phyloP scores from a whole-genome alignment of 1,140 invertebrate species.

The Solen grandis region DNA sequence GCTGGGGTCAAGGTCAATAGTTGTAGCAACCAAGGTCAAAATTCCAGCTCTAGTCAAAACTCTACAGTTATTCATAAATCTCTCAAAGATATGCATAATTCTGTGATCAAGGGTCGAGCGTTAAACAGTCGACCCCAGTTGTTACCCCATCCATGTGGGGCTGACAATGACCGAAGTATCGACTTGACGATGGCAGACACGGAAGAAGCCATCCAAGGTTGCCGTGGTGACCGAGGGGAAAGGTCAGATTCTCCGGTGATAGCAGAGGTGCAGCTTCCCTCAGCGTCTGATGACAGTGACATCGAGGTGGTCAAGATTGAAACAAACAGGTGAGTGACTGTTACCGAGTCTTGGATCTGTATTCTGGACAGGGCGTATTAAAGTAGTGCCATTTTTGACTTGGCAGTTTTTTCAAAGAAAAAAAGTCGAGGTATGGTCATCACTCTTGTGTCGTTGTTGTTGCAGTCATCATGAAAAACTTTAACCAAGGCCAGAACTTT shows the following conservation, averaged over 20 bases:
- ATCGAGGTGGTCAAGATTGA: conserved; percentile 84
- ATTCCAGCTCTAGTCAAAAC: neutral
- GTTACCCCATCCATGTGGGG: neutral
- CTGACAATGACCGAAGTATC: conserved; percentile 13
- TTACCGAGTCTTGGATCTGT: too few relatives aligned
- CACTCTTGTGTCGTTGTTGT: too few relatives aligned
- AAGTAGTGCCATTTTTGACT: too few relatives aligned
- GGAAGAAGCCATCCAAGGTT: neutral
- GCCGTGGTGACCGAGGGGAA: neutral
- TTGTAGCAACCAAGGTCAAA: neutral
- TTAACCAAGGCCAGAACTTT: too few relatives aligned
- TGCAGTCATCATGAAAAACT: too few relatives aligned
- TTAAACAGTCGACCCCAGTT: neutral
- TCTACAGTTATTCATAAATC: conserved; percentile 22
- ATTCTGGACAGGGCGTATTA: too few relatives aligned
- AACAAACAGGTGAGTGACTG: conserved; percentile 61
- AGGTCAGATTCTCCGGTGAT: conserved; percentile 39
- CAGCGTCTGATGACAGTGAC: conserved; percentile 74
- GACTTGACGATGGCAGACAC: conserved; percentile 16
- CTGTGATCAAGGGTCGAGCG: conserved; percentile 29
- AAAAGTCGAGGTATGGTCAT: too few relatives aligned
- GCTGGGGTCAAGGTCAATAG: neutral
- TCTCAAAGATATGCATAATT: conserved; percentile 45
- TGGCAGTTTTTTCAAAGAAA: too few relatives aligned
- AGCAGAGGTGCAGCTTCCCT: conserved; percentile 44